phyloP scores from a whole-genome alignment of 2,888 invertebrate species.

The Taenaris catops region DNA sequence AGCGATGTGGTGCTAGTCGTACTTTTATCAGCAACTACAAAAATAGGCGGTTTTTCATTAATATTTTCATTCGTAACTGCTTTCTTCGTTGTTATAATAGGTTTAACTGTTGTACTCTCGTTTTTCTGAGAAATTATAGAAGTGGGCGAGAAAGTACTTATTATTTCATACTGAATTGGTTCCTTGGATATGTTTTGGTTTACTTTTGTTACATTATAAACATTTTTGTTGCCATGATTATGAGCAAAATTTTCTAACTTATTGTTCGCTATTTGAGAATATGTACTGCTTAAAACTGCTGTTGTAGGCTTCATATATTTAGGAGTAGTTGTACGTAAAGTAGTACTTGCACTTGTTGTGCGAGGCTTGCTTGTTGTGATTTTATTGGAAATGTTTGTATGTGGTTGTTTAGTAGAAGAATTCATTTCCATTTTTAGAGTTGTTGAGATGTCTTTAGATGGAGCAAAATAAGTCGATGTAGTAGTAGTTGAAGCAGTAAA shows the following conservation, averaged over 20 bases:
- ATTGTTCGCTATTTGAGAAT: not conserved
- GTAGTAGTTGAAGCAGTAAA: conserved; percentile 14
- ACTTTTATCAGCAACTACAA: conserved; percentile 22
- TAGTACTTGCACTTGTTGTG: conserved; percentile 25
- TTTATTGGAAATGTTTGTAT: conserved; percentile 28
- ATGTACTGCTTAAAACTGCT: conserved; percentile 11
- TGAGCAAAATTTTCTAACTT: not conserved
- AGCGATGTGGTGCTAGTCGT: conserved; percentile 15
- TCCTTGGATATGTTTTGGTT: conserved; percentile 11
- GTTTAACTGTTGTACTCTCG: conserved; percentile 40
- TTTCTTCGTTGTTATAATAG: conserved; percentile 28
- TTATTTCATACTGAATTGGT: conserved; percentile 37
- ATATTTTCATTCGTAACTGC: conserved; percentile 27
- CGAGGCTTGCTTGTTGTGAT: conserved; percentile 29
- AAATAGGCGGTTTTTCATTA: conserved; percentile 22
- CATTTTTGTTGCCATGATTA: conserved; percentile 5
- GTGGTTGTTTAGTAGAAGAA: conserved; percentile 26
- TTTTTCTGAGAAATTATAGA: conserved; percentile 48
- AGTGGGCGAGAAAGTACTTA: conserved; percentile 53
- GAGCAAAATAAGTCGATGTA: conserved; percentile 18
- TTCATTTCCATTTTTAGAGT: conserved; percentile 14
- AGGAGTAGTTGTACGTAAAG: conserved; percentile 25
- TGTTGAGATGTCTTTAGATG: conserved; percentile 23
- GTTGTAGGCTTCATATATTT: conserved; percentile 20
- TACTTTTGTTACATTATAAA: conserved; percentile 9